These are phyloP conservation scores for Papilio gigon DNA, from an alignment of 2,888 invertebrate species.

Conservation along the genomic window DNA sequence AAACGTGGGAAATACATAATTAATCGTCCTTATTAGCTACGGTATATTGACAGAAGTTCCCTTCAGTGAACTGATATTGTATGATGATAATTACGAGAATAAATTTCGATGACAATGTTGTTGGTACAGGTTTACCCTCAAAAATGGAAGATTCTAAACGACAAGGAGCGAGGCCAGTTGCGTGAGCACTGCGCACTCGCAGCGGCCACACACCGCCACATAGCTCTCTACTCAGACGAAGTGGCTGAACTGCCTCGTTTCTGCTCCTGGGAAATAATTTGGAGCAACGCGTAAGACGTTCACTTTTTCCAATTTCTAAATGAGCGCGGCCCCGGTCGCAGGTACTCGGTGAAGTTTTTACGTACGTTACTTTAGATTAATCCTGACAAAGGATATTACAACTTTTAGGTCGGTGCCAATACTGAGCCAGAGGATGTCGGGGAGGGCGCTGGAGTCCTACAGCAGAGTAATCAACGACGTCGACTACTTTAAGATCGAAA, in stretches of 20 bases:
- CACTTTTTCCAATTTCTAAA: not conserved
- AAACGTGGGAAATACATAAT: too few species aligned
- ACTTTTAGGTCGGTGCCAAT: not conserved
- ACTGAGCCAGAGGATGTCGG: not conserved
- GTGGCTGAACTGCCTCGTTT: not conserved
- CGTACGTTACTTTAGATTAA: not conserved
- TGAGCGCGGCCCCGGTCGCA: not conserved
- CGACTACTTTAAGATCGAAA: not conserved
- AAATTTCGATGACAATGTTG: too few species aligned
- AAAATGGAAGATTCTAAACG: not conserved
- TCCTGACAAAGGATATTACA: not conserved
- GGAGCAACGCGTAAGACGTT: constrained; percentile 7
- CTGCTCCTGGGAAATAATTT: not conserved
- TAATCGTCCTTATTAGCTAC: too few species aligned
- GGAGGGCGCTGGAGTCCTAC: not conserved
- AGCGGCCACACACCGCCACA: constrained; percentile 3
- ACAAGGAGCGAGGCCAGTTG: too few species aligned
- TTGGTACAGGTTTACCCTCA: not conserved
- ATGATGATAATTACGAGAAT: too few species aligned
- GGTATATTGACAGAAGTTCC: too few species aligned
- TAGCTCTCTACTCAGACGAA: not conserved
- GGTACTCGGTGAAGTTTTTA: not conserved
- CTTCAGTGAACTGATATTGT: too few species aligned
- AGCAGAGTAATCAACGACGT: not conserved
- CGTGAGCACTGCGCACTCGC: not conserved